Conservation (phyloP, 2,113 vertebrate species). For the Cochlearius cochlearius region DNA sequence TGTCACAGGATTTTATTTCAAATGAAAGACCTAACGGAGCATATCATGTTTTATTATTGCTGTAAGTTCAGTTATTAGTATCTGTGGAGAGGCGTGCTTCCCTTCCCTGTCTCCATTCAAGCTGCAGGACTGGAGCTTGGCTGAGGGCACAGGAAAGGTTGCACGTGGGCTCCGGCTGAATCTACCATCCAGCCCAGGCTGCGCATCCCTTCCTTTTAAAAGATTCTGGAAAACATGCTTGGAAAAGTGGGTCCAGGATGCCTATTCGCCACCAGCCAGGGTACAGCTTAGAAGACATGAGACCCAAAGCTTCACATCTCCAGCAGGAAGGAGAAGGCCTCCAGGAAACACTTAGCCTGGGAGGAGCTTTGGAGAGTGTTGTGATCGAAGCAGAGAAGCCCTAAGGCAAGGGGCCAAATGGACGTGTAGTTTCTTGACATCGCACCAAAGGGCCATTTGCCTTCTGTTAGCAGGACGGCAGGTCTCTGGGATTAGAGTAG, state of each 20-base stretch:
- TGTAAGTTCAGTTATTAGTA: not conserved
- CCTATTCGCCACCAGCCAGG: not conserved
- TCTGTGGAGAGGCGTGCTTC: not conserved
- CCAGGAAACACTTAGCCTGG: not conserved
- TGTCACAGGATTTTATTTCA: constrained; percentile 45
- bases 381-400: not conserved
- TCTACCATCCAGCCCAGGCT: not conserved
- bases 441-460: not conserved
- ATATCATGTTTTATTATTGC: constrained; percentile 4
- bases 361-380: not conserved
- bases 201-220: not conserved
- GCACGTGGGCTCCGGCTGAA: not conserved
- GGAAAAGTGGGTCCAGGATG: not conserved
- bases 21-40: constrained; percentile 41
- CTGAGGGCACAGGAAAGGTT: not conserved
- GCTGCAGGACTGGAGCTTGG: not conserved
- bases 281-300: not conserved
- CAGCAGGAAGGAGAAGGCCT: not conserved
- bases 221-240: not conserved
- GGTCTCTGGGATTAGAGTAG: not conserved
- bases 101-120: not conserved
- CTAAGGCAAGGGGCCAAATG: not conserved
- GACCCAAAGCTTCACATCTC: not conserved
- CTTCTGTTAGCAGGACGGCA: not conserved
- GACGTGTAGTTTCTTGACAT: not conserved